phyloP scores from a whole-genome alignment of 2,113 vertebrate species.

The Syrrhaptes paradoxus region DNA sequence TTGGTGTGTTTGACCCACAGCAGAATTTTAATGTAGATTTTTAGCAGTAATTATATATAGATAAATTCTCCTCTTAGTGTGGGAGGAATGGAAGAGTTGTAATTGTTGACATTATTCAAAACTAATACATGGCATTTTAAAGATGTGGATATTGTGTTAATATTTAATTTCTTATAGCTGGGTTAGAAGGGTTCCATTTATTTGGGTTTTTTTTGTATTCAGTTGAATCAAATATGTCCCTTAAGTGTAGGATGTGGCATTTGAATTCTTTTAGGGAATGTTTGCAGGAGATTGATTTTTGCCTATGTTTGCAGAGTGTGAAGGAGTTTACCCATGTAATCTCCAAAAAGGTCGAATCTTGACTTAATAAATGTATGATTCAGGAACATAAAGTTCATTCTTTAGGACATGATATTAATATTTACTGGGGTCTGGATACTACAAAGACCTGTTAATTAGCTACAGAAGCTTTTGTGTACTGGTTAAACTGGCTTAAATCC shows the following conservation, averaged over 20 bases:
- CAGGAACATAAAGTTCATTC: slow-evolving; percentile 36
- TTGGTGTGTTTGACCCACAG: not conserved
- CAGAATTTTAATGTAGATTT: not conserved
- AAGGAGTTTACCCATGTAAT: slow-evolving; percentile 6
- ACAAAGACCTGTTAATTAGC: slow-evolving; percentile 48
- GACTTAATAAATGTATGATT: slow-evolving; percentile 59
- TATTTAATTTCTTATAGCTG: not conserved
- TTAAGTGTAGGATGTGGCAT: not conserved
- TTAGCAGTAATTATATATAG: not conserved
- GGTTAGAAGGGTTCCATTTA: not conserved
- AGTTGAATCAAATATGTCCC: not conserved
- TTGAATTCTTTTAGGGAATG: slow-evolving; percentile 7
- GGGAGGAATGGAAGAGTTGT: not conserved
- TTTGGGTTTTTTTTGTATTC: not conserved
- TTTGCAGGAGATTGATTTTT: slow-evolving; percentile 33
- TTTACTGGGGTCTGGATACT: slow-evolving; percentile 23
- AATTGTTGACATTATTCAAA: not conserved
- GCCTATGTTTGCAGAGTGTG: slow-evolving; percentile 11
- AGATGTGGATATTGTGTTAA: not conserved
- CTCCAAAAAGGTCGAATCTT: slow-evolving; percentile 64
- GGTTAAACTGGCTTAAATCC: slow-evolving; percentile 36
- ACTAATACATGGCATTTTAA: not conserved
- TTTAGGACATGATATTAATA: slow-evolving; percentile 52
- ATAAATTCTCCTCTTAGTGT: not conserved
- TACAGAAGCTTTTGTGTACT: slow-evolving; percentile 33